Evolutionary conservation across 2,888 invertebrate species (phyloP).

Genomic region (Tiliacea aurago): DNA sequence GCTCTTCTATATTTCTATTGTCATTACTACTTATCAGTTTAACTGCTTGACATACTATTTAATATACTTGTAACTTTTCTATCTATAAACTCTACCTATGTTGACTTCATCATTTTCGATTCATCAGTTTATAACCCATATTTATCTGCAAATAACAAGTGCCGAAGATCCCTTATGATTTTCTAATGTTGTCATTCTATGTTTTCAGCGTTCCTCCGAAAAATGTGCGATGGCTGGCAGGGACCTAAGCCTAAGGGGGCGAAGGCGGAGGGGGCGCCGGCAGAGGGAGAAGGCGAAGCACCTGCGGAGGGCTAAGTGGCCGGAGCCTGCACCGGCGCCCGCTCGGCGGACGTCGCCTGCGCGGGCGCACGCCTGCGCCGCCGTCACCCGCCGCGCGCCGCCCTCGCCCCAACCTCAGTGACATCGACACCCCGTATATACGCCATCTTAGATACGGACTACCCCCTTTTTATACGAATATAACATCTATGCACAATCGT

Average conservation of each 20-base stretch:
- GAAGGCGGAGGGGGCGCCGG: constrained; percentile 67
- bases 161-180: not conserved
- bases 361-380: constrained; percentile 61
- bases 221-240: constrained; percentile 93
- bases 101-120: constrained; percentile 28
- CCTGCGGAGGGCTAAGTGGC: constrained; percentile 81
- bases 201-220: constrained; percentile 95
- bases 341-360: constrained; percentile 58
- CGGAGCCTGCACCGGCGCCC: constrained; percentile 58
- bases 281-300: constrained; percentile 69
- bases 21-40: constrained; percentile 49
- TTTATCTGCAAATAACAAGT: constrained; percentile 57
- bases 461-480: constrained; percentile 86
- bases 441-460: constrained; percentile 85
- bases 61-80: constrained; percentile 30
- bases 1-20: constrained; percentile 51
- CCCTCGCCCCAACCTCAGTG: constrained; percentile 64
- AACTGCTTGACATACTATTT: constrained; percentile 59
- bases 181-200: constrained; percentile 28
- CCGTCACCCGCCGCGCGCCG: constrained; percentile 65
- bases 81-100: constrained; percentile 28
- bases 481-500: constrained; percentile 77
- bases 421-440: constrained; percentile 80
- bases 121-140: constrained; percentile 50
- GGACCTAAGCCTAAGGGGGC: constrained; percentile 71